Percentiles rank a stretch among this genome's conserved stretches.
These are phyloP conservation scores for Siderastrea radians DNA, from an alignment of 92 coral and sea anemone species.

Conservation along the genomic window DNA sequence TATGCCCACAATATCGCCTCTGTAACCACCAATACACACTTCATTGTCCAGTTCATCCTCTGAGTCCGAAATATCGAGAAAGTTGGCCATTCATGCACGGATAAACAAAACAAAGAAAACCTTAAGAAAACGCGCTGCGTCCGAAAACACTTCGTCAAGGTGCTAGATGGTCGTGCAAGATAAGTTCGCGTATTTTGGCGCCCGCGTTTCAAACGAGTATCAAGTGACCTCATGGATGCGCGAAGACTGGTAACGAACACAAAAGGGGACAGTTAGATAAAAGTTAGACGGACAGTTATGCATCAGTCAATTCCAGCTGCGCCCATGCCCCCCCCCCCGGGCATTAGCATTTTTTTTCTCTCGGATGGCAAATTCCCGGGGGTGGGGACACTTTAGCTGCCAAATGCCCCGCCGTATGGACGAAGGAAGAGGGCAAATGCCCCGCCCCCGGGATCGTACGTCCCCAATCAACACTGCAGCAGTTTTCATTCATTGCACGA, in stretches of 20 bases:
- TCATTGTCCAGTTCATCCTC: slow-evolving; percentile 82
- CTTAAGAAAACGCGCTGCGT: not conserved
- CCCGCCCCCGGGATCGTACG: too few relatives aligned
- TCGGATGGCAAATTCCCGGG: too few relatives aligned
- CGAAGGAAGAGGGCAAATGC: too few relatives aligned
- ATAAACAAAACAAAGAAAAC: not conserved
- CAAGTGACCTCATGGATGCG: not conserved
- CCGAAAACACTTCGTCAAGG: not conserved
- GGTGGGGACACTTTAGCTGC: too few relatives aligned
- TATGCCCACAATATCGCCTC: slow-evolving; percentile 83
- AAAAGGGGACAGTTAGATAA: too few relatives aligned
- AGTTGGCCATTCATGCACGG: not conserved
- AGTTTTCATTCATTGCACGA: too few relatives aligned
- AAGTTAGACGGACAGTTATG: too few relatives aligned
- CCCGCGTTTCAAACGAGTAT: slow-evolving; percentile 15
- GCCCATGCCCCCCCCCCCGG: too few relatives aligned
- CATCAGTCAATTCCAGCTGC: too few relatives aligned
- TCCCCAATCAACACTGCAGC: too few relatives aligned
- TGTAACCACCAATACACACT: slow-evolving; percentile 74
- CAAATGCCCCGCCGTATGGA: too few relatives aligned
- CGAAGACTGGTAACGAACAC: slow-evolving; percentile 14
- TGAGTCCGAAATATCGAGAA: slow-evolving; percentile 45
- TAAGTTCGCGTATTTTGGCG: slow-evolving; percentile 15
- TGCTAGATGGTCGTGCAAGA: not conserved
- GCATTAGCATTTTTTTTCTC: too few relatives aligned